These are phyloP conservation scores for Augochlora pura DNA, from an alignment of 1,140 invertebrate species.

Conservation along the genomic window DNA sequence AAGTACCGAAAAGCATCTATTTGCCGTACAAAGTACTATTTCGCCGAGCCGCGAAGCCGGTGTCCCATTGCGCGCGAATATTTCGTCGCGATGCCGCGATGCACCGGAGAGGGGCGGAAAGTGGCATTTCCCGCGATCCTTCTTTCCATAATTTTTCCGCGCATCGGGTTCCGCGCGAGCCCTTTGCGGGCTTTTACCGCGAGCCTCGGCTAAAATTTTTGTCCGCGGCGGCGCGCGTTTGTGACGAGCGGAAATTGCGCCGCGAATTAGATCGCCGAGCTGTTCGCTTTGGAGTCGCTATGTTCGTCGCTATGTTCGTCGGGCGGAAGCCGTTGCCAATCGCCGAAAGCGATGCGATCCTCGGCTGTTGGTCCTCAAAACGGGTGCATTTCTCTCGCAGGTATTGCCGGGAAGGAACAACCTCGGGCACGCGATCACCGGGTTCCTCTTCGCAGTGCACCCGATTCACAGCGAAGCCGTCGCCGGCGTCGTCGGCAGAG, in stretches of 20 bases:
- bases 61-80: too few species aligned
- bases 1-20: too few species aligned
- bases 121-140: too few species aligned
- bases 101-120: too few species aligned
- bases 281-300: background rate
- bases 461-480: slow-evolving; percentile 98
- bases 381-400: slow-evolving; percentile 55
- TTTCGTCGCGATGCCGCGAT: too few species aligned
- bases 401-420: slow-evolving; percentile 82
- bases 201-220: too few species aligned
- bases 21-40: too few species aligned
- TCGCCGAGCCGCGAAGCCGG: too few species aligned
- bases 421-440: slow-evolving; percentile 87
- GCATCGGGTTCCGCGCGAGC: too few species aligned
- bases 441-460: slow-evolving; percentile 95
- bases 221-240: background rate
- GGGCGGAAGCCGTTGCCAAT: too few species aligned
- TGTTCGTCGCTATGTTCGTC: slow-evolving; percentile 12
- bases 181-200: too few species aligned
- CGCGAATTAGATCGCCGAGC: background rate
- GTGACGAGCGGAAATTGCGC: slow-evolving; percentile 6
- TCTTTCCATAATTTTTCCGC: too few species aligned
- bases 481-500: slow-evolving; percentile 96
- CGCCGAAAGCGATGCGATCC: background rate
- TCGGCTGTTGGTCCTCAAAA: background rate